Percentiles rank a stretch among this genome's conserved stretches.
phyloP scores from a whole-genome alignment of 2,888 invertebrate species.

The Drosophila nr. medialis region DNA sequence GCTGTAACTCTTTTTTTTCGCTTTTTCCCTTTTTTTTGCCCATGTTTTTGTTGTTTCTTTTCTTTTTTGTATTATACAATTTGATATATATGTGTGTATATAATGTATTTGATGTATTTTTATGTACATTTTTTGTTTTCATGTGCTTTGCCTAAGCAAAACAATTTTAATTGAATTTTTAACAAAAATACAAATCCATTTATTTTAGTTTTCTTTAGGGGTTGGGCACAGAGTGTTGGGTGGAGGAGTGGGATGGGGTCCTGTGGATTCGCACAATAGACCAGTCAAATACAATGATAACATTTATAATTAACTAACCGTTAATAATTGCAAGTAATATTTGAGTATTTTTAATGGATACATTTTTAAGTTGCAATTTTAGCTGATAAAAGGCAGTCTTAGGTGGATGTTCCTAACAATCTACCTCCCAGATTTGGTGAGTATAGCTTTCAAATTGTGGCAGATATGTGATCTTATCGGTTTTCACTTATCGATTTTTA shows the following conservation, averaged over 20 bases:
- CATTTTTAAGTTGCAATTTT: background rate
- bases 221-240: background rate
- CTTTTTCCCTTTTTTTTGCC: conserved; percentile 9
- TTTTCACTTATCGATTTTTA: background rate
- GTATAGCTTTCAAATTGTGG: background rate
- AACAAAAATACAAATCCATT: conserved; percentile 66
- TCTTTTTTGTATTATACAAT: conserved; percentile 49
- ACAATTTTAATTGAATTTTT: conserved; percentile 81
- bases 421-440: background rate
- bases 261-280: conserved; percentile 10
- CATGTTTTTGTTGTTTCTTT: conserved; percentile 14
- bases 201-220: conserved; percentile 32
- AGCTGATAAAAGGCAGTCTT: background rate
- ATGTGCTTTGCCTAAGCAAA: conserved; percentile 51
- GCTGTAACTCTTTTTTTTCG: conserved; percentile 70
- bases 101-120: conserved; percentile 63
- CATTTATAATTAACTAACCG: conserved; percentile 2
- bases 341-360: background rate
- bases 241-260: background rate
- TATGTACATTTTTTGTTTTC: conserved; percentile 34
- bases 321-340: background rate
- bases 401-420: background rate
- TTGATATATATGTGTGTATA: conserved; percentile 50
- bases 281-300: conserved; percentile 15
- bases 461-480: background rate